These are phyloP conservation scores for Xiphophorus couchianus DNA, from an alignment of 2,113 vertebrate species.

Conservation along the genomic window DNA sequence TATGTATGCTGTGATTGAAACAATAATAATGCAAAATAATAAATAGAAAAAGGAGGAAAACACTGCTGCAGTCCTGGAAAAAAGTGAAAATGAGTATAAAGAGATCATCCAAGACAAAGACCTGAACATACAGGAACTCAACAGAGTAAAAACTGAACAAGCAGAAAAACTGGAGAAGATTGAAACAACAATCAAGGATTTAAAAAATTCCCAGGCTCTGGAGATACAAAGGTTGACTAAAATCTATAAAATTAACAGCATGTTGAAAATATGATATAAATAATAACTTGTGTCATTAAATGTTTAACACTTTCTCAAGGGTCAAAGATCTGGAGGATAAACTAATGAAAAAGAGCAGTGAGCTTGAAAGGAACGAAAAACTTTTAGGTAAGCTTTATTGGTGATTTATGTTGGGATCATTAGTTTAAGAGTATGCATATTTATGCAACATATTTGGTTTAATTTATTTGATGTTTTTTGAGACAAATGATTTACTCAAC, in stretches of 20 bases:
- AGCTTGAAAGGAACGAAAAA: constrained; percentile 60
- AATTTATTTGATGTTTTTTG: not conserved
- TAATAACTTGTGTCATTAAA: constrained; percentile 13
- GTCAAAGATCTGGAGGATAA: constrained; percentile 61
- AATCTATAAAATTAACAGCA: not conserved
- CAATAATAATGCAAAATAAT: constrained; percentile 37
- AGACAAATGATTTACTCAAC: constrained; percentile 38
- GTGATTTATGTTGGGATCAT: not conserved
- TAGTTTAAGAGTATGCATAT: too few species aligned
- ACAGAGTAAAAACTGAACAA: constrained; percentile 75
- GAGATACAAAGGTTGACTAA: constrained; percentile 83
- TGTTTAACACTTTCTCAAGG: constrained; percentile 54
- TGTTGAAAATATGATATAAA: not conserved
- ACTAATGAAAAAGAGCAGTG: constrained; percentile 37
- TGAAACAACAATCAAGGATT: constrained; percentile 69
- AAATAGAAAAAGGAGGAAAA: constrained; percentile 74
- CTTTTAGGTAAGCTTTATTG: constrained; percentile 62
- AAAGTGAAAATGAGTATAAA: constrained; percentile 72
- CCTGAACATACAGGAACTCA: constrained; percentile 79
- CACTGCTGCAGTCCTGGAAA: constrained; percentile 78
- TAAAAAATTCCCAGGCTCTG: constrained; percentile 78
- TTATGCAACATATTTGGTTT: not conserved
- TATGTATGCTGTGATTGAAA: constrained; percentile 19
- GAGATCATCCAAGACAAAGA: constrained; percentile 82
- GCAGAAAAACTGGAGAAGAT: constrained; percentile 74